Base-by-base conservation (phyloP, 2,888 invertebrate genomes). In the Geophilus truncorum region DNA sequence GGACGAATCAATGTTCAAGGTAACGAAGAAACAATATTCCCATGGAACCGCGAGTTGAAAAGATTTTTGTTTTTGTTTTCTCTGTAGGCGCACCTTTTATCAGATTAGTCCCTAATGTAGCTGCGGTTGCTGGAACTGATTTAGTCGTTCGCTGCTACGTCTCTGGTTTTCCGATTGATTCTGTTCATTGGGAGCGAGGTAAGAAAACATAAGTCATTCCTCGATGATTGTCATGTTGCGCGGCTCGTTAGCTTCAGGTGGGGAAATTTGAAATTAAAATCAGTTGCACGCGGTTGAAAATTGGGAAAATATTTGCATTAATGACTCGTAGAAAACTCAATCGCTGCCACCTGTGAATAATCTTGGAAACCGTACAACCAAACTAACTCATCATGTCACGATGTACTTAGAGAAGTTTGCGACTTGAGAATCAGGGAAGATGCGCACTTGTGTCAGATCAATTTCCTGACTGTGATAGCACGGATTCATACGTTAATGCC, bases 21-120 rank as follows among this genome's bases (percentile, higher is more conserved):
- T 81, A 81, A 34, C 9, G 32, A n/a, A n/a, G n/a, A 32, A 32
- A 32, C 32, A 32, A 32, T 32, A 21, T 23, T 23, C 1, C n/a
- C n/a, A n/a, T n/a, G n/a, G n/a, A n/a, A n/a, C n/a, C n/a, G n/a
- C n/a, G n/a, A n/a, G n/a, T n/a, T n/a, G n/a, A n/a, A n/a, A n/a
- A n/a, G 25, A 10, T 75, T 7, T 5, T 7, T 7, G 9, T 18
- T 75, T 78, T 78, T 78, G 15, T 5, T 32, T 77, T 34, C 7
- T 77, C 18, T 77, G n/a, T 21, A 82, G 81, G 82, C 18, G 80
- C 82, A 34, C 82, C 82, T 12, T 78, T 81, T 45, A 81, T 82
- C 28, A 80, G 82, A 76, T 80, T 82, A 76, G 79, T 75, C 18
- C 78, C 82, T 6, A 79, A 81, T 62, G 70, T 81, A 3, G 78